Conservation (phyloP, 2,888 invertebrate genomes). For the Phlogophora meticulosa region DNA sequence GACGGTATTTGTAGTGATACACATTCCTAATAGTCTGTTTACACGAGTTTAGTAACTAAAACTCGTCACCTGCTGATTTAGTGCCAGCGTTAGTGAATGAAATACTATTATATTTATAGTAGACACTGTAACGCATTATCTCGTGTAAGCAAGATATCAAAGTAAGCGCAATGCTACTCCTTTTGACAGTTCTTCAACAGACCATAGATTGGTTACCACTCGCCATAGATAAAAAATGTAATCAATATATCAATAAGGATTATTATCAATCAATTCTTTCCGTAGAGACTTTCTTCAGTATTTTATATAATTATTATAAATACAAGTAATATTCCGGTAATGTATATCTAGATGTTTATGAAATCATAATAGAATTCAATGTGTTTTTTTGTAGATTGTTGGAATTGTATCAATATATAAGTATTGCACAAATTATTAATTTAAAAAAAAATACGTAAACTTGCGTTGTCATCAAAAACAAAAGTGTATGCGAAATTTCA, state of each 20-base stretch:
- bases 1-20: slow-evolving; percentile 37
- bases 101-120: too few relatives aligned
- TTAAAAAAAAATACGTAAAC: too few relatives aligned
- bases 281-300: neutral
- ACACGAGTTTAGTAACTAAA: slow-evolving; percentile 3
- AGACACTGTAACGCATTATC: too few relatives aligned
- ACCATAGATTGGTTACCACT: too few relatives aligned
- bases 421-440: neutral
- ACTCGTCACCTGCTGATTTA: neutral
- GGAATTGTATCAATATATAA: slow-evolving; percentile 21
- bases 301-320: slow-evolving; percentile 5
- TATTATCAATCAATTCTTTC: neutral
- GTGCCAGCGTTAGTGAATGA: too few relatives aligned
- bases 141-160: too few relatives aligned
- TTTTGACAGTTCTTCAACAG: too few relatives aligned
- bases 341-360: slow-evolving; percentile 2
- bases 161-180: too few relatives aligned
- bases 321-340: slow-evolving; percentile 16
- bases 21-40: neutral
- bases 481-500: too few relatives aligned
- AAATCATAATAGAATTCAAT: slow-evolving; percentile 4
- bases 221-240: too few relatives aligned
- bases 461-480: too few relatives aligned
- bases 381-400: neutral
- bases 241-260: neutral